Evolutionary conservation across 2,888 invertebrate species (phyloP).

Genomic region (Lasiommata megera): DNA sequence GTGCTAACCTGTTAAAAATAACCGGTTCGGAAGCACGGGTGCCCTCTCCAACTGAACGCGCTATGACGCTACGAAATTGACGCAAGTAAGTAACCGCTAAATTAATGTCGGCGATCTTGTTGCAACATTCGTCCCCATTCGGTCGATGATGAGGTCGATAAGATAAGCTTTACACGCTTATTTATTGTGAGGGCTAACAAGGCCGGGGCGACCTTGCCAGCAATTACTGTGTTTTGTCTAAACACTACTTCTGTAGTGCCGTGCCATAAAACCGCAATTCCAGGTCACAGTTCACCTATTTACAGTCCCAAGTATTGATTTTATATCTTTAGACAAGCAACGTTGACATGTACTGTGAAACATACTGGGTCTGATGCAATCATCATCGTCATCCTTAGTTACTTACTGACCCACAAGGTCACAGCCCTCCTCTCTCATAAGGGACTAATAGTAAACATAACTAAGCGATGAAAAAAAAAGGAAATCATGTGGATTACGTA

Average conservation of each 20-base stretch:
- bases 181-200: constrained; percentile 46
- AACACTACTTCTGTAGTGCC: neutral
- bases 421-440: too few species aligned
- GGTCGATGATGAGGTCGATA: constrained; percentile 42
- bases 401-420: too few species aligned
- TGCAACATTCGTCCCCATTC: constrained; percentile 32
- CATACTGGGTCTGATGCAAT: too few species aligned
- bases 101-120: neutral
- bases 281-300: neutral
- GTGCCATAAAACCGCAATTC: neutral
- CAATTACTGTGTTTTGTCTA: constrained; percentile 25
- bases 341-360: neutral
- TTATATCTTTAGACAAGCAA: neutral
- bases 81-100: neutral
- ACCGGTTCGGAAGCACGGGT: too few species aligned
- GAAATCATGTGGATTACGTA: too few species aligned
- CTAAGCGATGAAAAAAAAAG: too few species aligned
- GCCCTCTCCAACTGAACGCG: too few species aligned
- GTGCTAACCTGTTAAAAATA: too few species aligned
- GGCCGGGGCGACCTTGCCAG: constrained; percentile 38
- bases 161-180: constrained; percentile 44
- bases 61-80: too few species aligned
- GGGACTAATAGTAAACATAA: too few species aligned
- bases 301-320: neutral
- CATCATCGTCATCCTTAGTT: too few species aligned